Base-by-base conservation (phyloP, 2,888 invertebrate species). In the Lycocerus yunnanus region DNA sequence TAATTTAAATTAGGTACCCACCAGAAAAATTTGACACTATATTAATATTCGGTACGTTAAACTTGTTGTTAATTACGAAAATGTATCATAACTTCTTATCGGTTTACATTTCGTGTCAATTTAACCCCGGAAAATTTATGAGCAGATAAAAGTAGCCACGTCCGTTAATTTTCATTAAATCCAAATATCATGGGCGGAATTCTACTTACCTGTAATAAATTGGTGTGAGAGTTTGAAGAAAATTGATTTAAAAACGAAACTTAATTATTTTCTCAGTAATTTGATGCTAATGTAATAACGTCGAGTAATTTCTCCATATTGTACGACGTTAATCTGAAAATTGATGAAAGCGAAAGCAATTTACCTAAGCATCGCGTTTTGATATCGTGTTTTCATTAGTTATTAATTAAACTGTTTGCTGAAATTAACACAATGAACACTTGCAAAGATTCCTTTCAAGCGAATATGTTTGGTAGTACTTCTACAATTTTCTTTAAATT, bases 101-200 rank as follows among this genome's bases (percentile, higher is more conserved):
- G 43, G 43, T 43, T 43, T n/a, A 43, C n/a, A 43, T 43, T 43
- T n/a, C 43, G 43, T 43, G 43, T 43, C 43, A 43, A 43, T 43
- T 43, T 43, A 43, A 43, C 43, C 43, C 43, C 43, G 43, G 43
- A 43, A 43, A 43, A 43, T 43, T 43, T 67, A 67, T 16, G 18
- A 16, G n/a, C 16, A 43, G 15, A 67, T 67, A 67, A 67, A 67
- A 58, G 27, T 24, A 58, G 16, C 43, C 16, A 24, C 58, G 15
- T 21, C 58, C 67, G 58, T 67, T 67, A 67, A 58, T 67, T 67
- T 67, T 67, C 67, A 27, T 67, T 67, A 67, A 58, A 58, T 24
- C 18, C 27, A 27, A 27, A 66, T 13, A 66, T 21, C 43, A 43
- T 43, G 43, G 43, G 43, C 43, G 43, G 43, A 13, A 43, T 43